phyloP scores from a whole-genome alignment of 1,140 invertebrate genomes.

The Mylabris phalerata region DNA sequence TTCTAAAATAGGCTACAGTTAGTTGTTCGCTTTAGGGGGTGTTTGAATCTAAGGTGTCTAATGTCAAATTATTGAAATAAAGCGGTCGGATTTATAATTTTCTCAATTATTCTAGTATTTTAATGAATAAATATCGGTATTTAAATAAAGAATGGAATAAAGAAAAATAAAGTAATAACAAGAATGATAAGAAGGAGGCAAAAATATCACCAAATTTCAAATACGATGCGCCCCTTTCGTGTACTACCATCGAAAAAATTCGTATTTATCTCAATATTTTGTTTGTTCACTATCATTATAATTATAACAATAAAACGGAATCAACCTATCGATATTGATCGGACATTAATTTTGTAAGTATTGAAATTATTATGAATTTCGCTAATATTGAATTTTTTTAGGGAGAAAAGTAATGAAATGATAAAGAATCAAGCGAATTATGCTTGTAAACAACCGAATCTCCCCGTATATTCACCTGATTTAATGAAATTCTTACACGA shows the following conservation, averaged over 20 bases:
- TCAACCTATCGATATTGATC: slow-evolving; percentile 20
- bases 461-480: slow-evolving; percentile 58
- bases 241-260: slow-evolving; percentile 9
- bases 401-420: slow-evolving; percentile 22
- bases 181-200: neutral
- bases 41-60: no score
- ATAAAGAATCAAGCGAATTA: slow-evolving; percentile 28
- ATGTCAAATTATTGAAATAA: no score
- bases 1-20: no score
- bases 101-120: no score
- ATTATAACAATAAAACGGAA: slow-evolving; percentile 7
- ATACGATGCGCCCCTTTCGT: slow-evolving; percentile 5
- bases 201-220: neutral
- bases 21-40: no score
- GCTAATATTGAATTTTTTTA: slow-evolving; percentile 8
- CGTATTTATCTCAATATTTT: neutral
- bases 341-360: slow-evolving; percentile 17
- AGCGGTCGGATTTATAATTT: no score
- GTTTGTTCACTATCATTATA: neutral
- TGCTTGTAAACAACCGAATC: slow-evolving; percentile 56
- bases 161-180: neutral
- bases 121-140: no score
- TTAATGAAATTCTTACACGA: slow-evolving; percentile 61
- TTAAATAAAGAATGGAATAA: neutral
- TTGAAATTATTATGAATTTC: neutral